Evolutionary conservation across 1,140 invertebrate species (phyloP).

Genomic region (Olivierus martensii): DNA sequence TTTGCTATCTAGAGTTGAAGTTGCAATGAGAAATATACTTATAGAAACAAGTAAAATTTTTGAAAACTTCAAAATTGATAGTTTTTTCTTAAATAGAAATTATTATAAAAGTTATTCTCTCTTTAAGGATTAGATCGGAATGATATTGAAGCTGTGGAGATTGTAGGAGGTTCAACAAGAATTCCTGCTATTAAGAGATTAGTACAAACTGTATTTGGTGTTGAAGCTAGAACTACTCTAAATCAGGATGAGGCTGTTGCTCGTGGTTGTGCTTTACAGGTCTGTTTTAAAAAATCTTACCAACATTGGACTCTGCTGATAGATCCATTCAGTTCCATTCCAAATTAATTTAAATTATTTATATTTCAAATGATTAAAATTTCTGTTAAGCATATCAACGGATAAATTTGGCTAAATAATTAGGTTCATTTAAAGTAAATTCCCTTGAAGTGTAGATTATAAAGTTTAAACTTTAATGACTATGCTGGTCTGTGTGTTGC

Average conservation of each 20-base stretch:
- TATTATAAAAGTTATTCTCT: neutral
- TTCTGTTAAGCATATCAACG: no score
- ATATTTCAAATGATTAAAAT: no score
- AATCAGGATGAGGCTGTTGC: slow-evolving; percentile 97
- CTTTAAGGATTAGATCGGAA: slow-evolving; percentile 36
- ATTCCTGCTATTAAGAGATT: slow-evolving; percentile 78
- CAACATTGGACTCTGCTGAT: no score
- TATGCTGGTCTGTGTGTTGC: no score
- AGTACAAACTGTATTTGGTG: slow-evolving; percentile 45
- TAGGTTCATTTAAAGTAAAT: no score
- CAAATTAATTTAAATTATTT: no score
- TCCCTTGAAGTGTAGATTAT: no score
- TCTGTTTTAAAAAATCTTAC: no score
- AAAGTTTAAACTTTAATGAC: no score
- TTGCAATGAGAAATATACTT: neutral
- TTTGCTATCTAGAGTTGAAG: neutral
- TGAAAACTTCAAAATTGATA: neutral
- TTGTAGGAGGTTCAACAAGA: slow-evolving; percentile 88
- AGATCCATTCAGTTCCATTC: no score
- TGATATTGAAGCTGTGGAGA: slow-evolving; percentile 87
- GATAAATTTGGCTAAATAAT: no score
- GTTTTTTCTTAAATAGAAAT: neutral
- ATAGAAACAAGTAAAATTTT: neutral
- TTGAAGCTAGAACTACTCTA: slow-evolving; percentile 79
- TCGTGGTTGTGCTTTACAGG: slow-evolving; percentile 83